Evolutionary conservation across 2,888 invertebrate genomes (phyloP).

Genomic region (Ectropis crepuscularia): DNA sequence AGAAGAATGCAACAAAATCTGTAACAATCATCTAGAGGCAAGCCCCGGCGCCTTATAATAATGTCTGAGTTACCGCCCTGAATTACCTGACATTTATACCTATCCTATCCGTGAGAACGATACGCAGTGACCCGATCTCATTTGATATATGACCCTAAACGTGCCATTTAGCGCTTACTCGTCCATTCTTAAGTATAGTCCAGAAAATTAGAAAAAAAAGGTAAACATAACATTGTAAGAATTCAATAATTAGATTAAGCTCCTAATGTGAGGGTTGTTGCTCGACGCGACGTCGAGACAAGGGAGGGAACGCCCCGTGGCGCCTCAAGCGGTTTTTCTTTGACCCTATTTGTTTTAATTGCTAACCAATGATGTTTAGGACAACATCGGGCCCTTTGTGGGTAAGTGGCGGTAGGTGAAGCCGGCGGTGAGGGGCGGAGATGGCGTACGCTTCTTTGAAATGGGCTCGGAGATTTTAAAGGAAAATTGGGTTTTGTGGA

Average conservation of each 20-base stretch:
- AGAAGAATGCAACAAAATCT: slow-evolving; percentile 65
- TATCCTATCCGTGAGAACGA: slow-evolving; percentile 75
- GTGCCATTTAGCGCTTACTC: slow-evolving; percentile 84
- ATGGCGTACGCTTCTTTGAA: slow-evolving; percentile 53
- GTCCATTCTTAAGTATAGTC: slow-evolving; percentile 82
- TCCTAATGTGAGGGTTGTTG: slow-evolving; percentile 79
- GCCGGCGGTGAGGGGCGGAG: slow-evolving; percentile 57
- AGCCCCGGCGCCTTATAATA: slow-evolving; percentile 68
- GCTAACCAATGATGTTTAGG: slow-evolving; percentile 78
- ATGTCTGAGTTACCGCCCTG: slow-evolving; percentile 59
- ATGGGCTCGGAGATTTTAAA: slow-evolving; percentile 15
- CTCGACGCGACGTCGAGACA: slow-evolving; percentile 70
- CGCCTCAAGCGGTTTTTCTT: slow-evolving; percentile 79
- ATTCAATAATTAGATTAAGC: slow-evolving; percentile 85
- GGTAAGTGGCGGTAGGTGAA: slow-evolving; percentile 39
- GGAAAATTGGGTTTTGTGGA: slow-evolving; percentile 10
- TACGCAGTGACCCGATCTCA: slow-evolving; percentile 71
- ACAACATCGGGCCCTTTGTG: slow-evolving; percentile 61
- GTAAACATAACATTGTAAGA: slow-evolving; percentile 84
- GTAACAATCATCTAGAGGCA: slow-evolving; percentile 78
- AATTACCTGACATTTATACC: slow-evolving; percentile 55
- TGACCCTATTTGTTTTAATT: slow-evolving; percentile 85
- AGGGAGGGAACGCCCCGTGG: slow-evolving; percentile 76
- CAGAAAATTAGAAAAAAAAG: slow-evolving; percentile 81
- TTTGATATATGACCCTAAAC: slow-evolving; percentile 83